Conservation (phyloP, 2,888 invertebrate species). For the Trachelus troglodyta region DNA sequence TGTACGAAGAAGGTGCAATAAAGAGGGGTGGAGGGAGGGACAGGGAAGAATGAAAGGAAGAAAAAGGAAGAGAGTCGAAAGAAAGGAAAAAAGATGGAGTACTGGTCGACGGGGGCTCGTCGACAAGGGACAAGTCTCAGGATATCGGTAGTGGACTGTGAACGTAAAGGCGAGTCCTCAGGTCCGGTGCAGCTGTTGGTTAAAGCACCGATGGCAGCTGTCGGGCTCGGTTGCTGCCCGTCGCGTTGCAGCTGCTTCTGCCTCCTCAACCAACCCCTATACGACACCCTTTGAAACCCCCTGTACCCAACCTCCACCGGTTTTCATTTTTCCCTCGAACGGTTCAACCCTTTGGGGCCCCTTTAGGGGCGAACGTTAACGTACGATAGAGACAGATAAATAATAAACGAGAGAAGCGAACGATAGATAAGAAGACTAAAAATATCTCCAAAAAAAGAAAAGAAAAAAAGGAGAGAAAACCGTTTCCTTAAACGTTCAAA, state of each 20-base stretch:
- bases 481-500: too few relatives aligned
- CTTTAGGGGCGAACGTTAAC: too few relatives aligned
- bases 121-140: too few relatives aligned
- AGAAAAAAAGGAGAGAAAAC: too few relatives aligned
- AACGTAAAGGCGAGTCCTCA: constrained; percentile 9
- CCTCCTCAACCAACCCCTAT: constrained; percentile 44
- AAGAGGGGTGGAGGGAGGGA: constrained; percentile 13
- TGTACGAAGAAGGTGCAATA: background rate
- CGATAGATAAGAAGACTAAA: too few relatives aligned
- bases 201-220: constrained; percentile 61
- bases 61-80: constrained; percentile 22
- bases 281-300: constrained; percentile 46
- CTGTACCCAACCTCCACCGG: constrained; percentile 12
- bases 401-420: too few relatives aligned
- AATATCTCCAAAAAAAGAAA: too few relatives aligned
- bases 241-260: constrained; percentile 56
- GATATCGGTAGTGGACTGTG: background rate
- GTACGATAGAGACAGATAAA: too few relatives aligned
- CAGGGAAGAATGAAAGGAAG: constrained; percentile 11
- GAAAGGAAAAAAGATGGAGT: constrained; percentile 18
- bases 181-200: constrained; percentile 58
- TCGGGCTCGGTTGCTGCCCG: constrained; percentile 34
- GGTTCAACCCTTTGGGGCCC: too few relatives aligned
- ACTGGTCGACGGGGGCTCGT: too few relatives aligned
- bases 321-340: constrained; percentile 6